Percentiles rank a stretch among this genome's conserved stretches.
Conservation (phyloP, 2,888 invertebrate genomes). For the Lordiphosa andalusiaca region DNA sequence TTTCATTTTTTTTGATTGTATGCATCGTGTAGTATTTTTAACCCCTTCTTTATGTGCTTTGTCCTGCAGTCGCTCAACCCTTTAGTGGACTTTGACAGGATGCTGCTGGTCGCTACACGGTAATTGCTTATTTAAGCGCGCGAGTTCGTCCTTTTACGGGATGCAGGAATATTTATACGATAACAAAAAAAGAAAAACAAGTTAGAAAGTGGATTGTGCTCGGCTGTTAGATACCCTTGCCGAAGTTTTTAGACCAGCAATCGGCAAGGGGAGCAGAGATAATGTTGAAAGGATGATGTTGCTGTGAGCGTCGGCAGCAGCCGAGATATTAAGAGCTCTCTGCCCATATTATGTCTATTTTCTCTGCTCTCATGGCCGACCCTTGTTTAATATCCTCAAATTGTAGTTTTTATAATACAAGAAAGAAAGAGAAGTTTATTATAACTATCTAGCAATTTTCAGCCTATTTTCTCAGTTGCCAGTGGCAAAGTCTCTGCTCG, state of each 20-base stretch:
- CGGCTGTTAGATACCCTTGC: not conserved
- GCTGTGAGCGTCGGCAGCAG: too few species aligned
- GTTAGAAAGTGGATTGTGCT: constrained; percentile 17
- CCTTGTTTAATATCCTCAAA: too few species aligned
- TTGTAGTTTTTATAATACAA: too few species aligned
- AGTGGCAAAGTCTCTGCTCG: too few species aligned
- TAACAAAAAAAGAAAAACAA: constrained; percentile 21
- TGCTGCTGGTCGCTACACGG: constrained; percentile 59
- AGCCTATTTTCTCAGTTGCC: too few species aligned
- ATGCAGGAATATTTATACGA: constrained; percentile 37
- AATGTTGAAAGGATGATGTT: too few species aligned
- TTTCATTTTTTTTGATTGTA: constrained; percentile 2
- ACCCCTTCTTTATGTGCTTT: constrained; percentile 52
- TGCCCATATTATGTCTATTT: too few species aligned
- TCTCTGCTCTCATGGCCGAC: too few species aligned
- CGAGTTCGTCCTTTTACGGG: constrained; percentile 68
- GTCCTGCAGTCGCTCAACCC: constrained; percentile 37
- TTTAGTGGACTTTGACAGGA: constrained; percentile 62
- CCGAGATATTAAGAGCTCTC: too few species aligned
- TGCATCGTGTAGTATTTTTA: constrained; percentile 16
- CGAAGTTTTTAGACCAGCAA: constrained; percentile 8
- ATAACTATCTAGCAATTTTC: too few species aligned
- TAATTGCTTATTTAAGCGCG: constrained; percentile 76
- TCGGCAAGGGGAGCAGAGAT: too few species aligned
- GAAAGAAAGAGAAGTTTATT: too few species aligned